Evolutionary conservation across 2,113 vertebrate genomes (phyloP), one percentile per base, ranked within the genome.

Genomic region (Mirounga angustirostris): DNA sequence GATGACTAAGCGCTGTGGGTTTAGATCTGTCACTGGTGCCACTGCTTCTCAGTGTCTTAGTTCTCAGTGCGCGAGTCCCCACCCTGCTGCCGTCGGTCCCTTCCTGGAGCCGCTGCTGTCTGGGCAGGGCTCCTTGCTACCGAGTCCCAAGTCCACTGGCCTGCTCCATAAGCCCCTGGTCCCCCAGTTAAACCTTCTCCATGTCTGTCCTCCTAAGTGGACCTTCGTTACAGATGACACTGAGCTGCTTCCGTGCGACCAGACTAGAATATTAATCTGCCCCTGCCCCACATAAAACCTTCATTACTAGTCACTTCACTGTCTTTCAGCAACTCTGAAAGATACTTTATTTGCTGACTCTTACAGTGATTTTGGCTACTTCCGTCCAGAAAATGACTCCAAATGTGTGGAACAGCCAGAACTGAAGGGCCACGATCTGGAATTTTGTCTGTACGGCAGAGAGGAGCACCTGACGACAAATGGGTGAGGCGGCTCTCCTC

Each of bases 301-400:
- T 26, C 78, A 22, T 56, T 43, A 26, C 15, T n/a, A 4, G 59
- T 33, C 28, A 30, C 19, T 26, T 76, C 26, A 15, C 50, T 54
- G 46, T 69, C 82, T 78, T 63, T 36, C 6, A n/a, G 28, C 63
- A 96, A 15, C 95, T 94, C 74, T 93, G 56, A 73, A 88, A 83
- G 67, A 26, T 58, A 21, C 12, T 28, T 89, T 94, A 19, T 95
- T 73, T 96, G 71, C 67, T 97, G 59, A 89, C 78, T 96, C 78
- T 90, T 96, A 0, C 98, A 99, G 99, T 97, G 99, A 99, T 98
- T 99, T 99, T 96, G 99, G 99, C 73, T 99, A 99, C 98, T 99
- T 99, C 98, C 99, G 99, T 7, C 99, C 98, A 2, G 99, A 99
- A 97, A 99, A 99, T 98, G 99, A 99, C 67, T 99, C 99, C 0